Conservation (phyloP, 2,113 vertebrate genomes). For the Eclectus roratus region DNA sequence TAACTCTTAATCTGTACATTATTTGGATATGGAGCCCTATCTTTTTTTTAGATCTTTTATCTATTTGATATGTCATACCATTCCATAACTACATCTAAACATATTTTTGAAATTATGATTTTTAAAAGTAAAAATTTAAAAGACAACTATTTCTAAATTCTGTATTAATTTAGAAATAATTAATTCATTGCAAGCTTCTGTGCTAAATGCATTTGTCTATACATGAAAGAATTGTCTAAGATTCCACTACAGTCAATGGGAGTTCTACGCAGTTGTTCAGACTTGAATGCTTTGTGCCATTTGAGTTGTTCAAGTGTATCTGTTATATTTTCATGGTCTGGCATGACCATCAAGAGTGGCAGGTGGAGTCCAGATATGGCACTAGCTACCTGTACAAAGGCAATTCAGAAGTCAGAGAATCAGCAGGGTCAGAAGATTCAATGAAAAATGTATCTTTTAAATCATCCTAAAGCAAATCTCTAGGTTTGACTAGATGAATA, state of each 20-base stretch:
- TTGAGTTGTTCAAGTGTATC: background rate
- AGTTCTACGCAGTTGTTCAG: background rate
- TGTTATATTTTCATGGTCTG: background rate
- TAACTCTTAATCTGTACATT: background rate
- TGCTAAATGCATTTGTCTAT: background rate
- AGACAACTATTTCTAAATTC: background rate
- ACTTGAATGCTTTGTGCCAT: background rate
- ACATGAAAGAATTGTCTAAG: background rate
- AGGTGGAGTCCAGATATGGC: background rate
- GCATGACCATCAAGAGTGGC: background rate
- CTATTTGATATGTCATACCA: background rate
- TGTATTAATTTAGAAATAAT: background rate
- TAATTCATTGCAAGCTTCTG: background rate
- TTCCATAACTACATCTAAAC: background rate
- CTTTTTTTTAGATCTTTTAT: background rate
- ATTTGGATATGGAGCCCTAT: background rate
- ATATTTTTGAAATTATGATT: background rate
- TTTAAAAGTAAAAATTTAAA: background rate
- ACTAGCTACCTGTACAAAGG: background rate
- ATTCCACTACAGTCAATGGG: background rate
- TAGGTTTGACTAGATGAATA: background rate
- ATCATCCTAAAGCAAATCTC: background rate
- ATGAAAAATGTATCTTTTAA: background rate
- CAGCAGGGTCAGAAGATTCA: background rate
- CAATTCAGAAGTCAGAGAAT: background rate